Base-by-base conservation (phyloP, 1,140 invertebrate species). In the Zaprionus ghesquierei region DNA sequence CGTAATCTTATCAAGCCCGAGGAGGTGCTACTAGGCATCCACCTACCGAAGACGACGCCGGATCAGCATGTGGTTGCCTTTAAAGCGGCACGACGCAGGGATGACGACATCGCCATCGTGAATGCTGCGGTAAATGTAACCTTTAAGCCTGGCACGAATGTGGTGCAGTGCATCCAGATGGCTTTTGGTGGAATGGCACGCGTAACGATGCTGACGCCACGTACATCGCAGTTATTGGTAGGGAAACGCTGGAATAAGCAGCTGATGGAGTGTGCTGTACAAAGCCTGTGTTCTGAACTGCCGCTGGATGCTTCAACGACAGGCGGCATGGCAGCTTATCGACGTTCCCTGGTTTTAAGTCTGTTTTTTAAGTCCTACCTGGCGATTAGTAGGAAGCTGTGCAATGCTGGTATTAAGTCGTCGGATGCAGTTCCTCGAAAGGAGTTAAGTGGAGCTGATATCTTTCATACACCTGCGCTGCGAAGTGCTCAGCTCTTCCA, bases 101-200 rank as follows among this genome's bases (percentile, higher is more conserved):
- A 99, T 77, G 98, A 99, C 92, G 98, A 99, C 92, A 99, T 99
- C 78, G 97, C 98, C 12, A 98, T 99, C 76, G 98, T 98, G 0
- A 99, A 98, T 90, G 95, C 96, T 38, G 97, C 96, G 3, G 93
- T 98, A 70, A 95, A 95, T 91, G 93, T 96, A 6, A 91, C 87
- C 35, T 95, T 96, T 58, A 81, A 94, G 81, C 74, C 91, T 84
- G 33, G 92, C 49, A 94, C 93, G 9, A 92, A 93, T 72, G 91
- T 93, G 1, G 94, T 98, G 13, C 92, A 94, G 49, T 92, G 95
- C 56, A 93, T 96, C 15, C 92, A 92, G 41, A 92, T 98, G 49
- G 95, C 96, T 10, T 99, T 95, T 90, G 96, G 98, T 50, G 98
- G 98, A 18, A 98, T 99, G 97, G 97, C 96, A 8, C 96, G 97